Base-by-base conservation (phyloP, 2,113 vertebrate genomes). In the Dicerorhinus sumatrensis region DNA sequence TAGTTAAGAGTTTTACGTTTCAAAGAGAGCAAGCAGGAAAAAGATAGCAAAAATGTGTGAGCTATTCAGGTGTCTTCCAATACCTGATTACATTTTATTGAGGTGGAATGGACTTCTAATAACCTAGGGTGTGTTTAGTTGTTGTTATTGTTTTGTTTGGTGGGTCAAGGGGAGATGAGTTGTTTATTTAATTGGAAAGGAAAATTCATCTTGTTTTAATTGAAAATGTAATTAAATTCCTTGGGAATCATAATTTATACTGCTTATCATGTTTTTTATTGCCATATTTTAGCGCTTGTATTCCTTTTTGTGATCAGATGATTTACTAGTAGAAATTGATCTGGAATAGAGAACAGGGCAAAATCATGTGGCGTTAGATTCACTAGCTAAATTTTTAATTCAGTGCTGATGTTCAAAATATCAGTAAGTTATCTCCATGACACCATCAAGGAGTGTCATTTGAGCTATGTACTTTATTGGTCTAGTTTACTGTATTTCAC, bases 1-100 rank as follows among this genome's bases (percentile, higher is more conserved):
- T 92, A 13, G 0, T 97, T 96, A 94, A 86, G 63, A 92, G 79
- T n/a, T 91, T 95, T 98, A 85, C 1, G 23, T 97, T 97, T 87
- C n/a, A 96, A 90, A 96, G 42, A 84, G 10, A 93, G 33, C 58
- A 79, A 25, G 70, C 33, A 14, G 81, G 42, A 89, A 80, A 76
- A 16, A 36, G 70, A 69, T 51, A 81, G 0, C 29, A 0, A 6
- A 92, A 90, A 27, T 62, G 36, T 90, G 18, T 96, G 80, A 54
- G 48, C 60, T 36, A 5, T 60, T 92, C 4, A 5, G 1, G 12
- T 77, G 97, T 36, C 84, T 76, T 86, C 2, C 0, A 60, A 4
- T 18, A 77, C 8, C 48, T 3, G 5, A n/a, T 17, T 79, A 2
- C 8, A 25, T 80, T 92, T 63, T 63, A 83, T 51, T 75, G 90